Evolutionary conservation across 2,113 vertebrate genomes (phyloP).

Genomic region (Phasianus colchicus): DNA sequence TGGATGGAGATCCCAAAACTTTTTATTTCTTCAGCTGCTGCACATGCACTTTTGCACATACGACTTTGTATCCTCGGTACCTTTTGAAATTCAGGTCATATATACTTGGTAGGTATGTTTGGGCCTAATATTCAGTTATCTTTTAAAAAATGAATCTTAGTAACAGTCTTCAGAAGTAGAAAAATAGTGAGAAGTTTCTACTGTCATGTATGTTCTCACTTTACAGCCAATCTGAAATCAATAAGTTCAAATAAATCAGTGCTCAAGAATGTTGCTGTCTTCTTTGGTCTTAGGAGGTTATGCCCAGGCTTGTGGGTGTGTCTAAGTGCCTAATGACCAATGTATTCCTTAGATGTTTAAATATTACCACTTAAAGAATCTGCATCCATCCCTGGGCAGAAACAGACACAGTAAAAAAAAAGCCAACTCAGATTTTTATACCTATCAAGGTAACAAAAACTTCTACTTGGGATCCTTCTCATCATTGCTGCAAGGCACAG

Average conservation of each 20-base stretch:
- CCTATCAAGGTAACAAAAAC: background rate
- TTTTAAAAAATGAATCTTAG: background rate
- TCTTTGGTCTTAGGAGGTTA: background rate
- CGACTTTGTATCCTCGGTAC: background rate
- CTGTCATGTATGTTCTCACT: background rate
- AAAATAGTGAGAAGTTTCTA: background rate
- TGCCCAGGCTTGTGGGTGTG: background rate
- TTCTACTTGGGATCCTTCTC: background rate
- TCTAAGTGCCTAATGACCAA: background rate
- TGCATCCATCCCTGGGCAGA: background rate
- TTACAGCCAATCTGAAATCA: background rate
- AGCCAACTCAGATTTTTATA: background rate
- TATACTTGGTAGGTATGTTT: background rate
- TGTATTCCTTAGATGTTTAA: background rate
- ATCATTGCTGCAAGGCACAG: background rate
- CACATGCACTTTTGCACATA: background rate
- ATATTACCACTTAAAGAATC: background rate
- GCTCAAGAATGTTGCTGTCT: background rate
- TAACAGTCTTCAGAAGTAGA: background rate
- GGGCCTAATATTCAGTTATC: background rate
- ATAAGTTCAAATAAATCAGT: background rate
- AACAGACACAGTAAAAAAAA: background rate
- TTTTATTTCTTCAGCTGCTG: background rate
- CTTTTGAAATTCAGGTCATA: background rate
- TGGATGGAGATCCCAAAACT: background rate